Base-by-base conservation (phyloP, 2,888 invertebrate species). In the Plebejus argus region DNA sequence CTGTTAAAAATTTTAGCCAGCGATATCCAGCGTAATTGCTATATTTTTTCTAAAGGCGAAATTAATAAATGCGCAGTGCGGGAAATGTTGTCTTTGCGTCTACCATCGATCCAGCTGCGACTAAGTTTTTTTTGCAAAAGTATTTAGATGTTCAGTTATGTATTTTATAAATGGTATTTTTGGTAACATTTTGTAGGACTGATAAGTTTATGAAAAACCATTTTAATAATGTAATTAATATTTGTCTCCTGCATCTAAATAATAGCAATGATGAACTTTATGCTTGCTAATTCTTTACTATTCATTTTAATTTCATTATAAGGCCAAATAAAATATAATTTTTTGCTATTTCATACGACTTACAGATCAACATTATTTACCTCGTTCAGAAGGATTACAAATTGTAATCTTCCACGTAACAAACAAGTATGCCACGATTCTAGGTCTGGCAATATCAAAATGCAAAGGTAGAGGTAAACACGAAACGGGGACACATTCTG, bases 1-100 rank as follows among this genome's bases (percentile, higher is more conserved):
- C 71, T 77, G 70, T 20, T 71, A 56, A 71, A 77, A 71, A 15
- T 71, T 77, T 70, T 77, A 70, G 71, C 77, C 35, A 77, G 35
- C 53, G 71, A 56, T 56, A 39, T 56, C 28, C 35, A 33, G 56
- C 23, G 35, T 18, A 56, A 39, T 77, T 77, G 77, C 77, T 77
- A 77, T 72, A 58, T 77, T 56, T 56, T 72, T 39, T 58, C 33
- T 39, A 56, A 49, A 58, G 71, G 72, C 39, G 1, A 28, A 58
- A 53, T 58, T 56, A 35, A 71, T 39, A 58, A 18, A 77, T 77
- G 49, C 53, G 70, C 35, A 70, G 49, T 56, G 45, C 70, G 28
- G 39, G 20, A 39, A 72, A 20, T 72, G 45, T 39, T 72, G 39
- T 72, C 45, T 72, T 45, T 33, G 66, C 66, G 66, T 66, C 66